Conservation (phyloP, 1,140 invertebrate species). For the Diuraphis noxia region DNA sequence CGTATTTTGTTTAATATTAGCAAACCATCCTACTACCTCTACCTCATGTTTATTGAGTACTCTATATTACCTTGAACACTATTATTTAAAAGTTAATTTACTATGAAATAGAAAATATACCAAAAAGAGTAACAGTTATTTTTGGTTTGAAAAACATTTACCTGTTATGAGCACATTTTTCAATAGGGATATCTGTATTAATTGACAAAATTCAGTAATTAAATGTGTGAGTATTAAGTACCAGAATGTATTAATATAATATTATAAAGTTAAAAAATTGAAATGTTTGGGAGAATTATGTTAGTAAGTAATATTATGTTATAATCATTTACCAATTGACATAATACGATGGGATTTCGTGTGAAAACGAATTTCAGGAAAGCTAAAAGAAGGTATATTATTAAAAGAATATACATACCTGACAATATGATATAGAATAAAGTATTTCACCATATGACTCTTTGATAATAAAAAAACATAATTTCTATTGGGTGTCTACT, state of each 20-base stretch:
- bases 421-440: constrained; percentile 31
- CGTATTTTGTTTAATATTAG: neutral
- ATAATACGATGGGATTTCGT: neutral
- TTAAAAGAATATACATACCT: neutral
- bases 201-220: neutral
- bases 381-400: neutral
- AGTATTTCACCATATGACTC: constrained; percentile 16
- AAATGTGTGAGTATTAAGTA: neutral
- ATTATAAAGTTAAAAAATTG: neutral
- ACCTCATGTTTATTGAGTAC: no score
- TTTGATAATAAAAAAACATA: constrained; percentile 34
- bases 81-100: no score
- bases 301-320: neutral
- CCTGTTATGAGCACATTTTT: neutral
- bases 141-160: neutral
- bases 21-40: no score
- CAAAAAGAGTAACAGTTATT: neutral
- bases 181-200: neutral
- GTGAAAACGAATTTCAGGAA: neutral
- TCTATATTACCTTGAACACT: no score
- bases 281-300: neutral
- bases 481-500: constrained; percentile 28
- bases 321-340: neutral
- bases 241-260: no score
- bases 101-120: neutral